Conservation (phyloP, 1,140 invertebrate species). For the Muscidifurax raptorellus region DNA sequence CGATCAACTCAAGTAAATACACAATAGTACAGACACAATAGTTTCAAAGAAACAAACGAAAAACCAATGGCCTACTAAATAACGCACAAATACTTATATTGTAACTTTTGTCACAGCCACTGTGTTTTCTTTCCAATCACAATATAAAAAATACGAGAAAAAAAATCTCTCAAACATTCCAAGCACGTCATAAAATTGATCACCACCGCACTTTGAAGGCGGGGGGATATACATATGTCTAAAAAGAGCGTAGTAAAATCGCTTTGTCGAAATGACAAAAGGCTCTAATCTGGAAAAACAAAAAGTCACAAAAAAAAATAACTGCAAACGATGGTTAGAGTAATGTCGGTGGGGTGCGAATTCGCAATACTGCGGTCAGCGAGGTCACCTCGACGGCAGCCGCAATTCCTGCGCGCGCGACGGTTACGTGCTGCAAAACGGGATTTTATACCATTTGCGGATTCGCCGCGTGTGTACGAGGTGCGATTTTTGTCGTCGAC, state of each 20-base stretch:
- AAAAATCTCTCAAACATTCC: no score
- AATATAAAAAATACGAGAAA: neutral
- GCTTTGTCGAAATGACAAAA: neutral
- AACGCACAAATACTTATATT: no score
- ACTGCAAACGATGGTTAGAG: constrained; percentile 20
- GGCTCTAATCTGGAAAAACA: neutral
- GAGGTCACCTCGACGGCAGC: constrained; percentile 36
- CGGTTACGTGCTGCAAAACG: constrained; percentile 15
- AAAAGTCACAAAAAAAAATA: neutral
- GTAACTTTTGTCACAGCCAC: no score
- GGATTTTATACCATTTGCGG: constrained; percentile 42
- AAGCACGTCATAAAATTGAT: neutral
- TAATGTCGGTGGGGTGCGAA: constrained; percentile 37
- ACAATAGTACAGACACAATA: no score
- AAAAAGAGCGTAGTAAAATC: neutral
- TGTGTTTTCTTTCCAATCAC: neutral
- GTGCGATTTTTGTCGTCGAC: constrained; percentile 19
- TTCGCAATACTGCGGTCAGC: constrained; percentile 42
- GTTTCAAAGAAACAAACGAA: no score
- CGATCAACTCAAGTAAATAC: no score
- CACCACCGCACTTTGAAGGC: no score
- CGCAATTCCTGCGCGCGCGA: constrained; percentile 17
- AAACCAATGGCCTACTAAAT: no score
- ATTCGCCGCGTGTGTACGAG: neutral
- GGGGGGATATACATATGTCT: no score